Base-by-base conservation (phyloP, 1,140 invertebrate genomes). In the Apis cerana region DNA sequence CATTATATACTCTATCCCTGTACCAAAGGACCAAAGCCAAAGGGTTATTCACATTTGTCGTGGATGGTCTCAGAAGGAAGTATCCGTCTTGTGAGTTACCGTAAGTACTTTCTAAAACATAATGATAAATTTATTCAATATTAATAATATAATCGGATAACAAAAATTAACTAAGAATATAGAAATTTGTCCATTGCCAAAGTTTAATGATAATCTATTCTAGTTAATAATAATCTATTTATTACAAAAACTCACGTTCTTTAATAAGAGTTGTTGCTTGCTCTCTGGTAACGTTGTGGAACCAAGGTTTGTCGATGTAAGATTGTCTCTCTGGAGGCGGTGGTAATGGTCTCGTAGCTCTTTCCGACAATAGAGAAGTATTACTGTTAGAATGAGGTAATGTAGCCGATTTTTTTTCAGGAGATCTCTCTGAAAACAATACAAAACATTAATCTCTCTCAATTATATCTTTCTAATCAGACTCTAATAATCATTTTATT, bases 21-120 rank as follows among this genome's bases (percentile, higher is more conserved):
- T 85, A 93, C 93, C 93, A 94, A 69, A 94, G 89, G 17, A 94
- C 93, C 15, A 94, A 71, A 58, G 90, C 88, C 64, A 94, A 78
- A 15, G 93, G 93, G 85, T 92, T 93, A 50, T 91, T 92, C 33
- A 88, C 88, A 80, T 93, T 91, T 8, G 92, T 90, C 0, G 83
- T 91, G 4, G 93, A 94, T 23, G 93, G 93, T 76, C 93, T 93
- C 27, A 94, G 43, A 2, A 94, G 90, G 82, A 94, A 94, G 72
- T 91, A 93, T 64, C 93, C 93, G 65, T 94, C 91, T 80, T 88
- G 89, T 13, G 81, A 64, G 21, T 86, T 88, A n/a, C 88, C 88
- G 58, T 91, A 92, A 91, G 89, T 90, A 90, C 87, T 75, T 85
- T 88, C 91, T 92, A 74, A 3, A 89, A 68, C 2, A 33, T 33